Evolutionary conservation across 1,140 invertebrate species (phyloP), one percentile per base, ranked within the genome.

Genomic region (Oscheius sp.): DNA sequence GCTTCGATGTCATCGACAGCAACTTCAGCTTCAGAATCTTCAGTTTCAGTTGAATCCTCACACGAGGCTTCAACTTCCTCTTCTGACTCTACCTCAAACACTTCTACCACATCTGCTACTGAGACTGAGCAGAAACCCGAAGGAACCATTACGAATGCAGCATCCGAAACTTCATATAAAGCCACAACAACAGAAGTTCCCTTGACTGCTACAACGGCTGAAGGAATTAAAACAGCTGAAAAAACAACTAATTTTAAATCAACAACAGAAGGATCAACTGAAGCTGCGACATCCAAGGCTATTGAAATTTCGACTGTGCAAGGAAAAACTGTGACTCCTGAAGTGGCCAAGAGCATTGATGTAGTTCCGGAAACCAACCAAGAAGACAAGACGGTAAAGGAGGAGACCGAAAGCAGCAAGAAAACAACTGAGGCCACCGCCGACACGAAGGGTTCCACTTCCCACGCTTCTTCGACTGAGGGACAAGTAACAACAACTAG

Each of bases 371-470:
- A 10, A n/a, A 10, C 38, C 10, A 42, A 10, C 10, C 38, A 10
- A 10, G 38, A n/a, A 10, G n/a, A 42, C 10, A n/a, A 42, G 38
- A 42, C 38, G n/a, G n/a, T 10, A 10, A 42, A 42, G 38, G 10
- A 10, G 38, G 10, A 10, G 10, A 42, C 38, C 10, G n/a, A 42
- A n/a, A n/a, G 10, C 38, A 42, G 10, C 10, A 42, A 42, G 15
- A 32, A 67, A 13, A 55, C 38, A 7, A 55, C 65, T 3, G 36
- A 42, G n/a, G n/a, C 38, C n/a, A 66, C 65, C 26, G 55, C 46
- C 15, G 45, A 4, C n/a, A 20, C 65, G 15, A 34, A 35, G 3
- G 65, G 29, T 10, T 34, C 65, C 18, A 67, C 45, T 3, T 36
- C 42, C 23, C 32, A 45, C 32, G 45, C 64, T 15, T 23, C 26